These are phyloP conservation scores for Orientallactaga sibirica DNA, from an alignment of 2,797 vertebrate genomes.

Conservation along the genomic window DNA sequence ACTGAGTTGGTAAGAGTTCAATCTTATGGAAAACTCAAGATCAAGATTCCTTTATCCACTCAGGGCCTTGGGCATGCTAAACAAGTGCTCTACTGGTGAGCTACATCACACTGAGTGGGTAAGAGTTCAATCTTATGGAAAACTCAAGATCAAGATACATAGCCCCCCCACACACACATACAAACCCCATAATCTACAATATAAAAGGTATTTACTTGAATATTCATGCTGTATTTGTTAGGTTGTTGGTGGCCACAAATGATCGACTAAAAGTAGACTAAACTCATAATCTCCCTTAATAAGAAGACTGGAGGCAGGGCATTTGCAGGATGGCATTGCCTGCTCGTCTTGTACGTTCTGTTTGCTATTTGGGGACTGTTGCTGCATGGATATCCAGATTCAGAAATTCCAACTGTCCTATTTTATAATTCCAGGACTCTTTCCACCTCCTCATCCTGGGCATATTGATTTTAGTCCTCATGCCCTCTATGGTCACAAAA, in stretches of 20 bases:
- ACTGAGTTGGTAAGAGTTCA: neutral
- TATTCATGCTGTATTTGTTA: neutral
- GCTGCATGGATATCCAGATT: neutral
- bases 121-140: conserved; percentile 44
- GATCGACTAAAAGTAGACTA: conserved; percentile 41
- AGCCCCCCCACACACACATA: neutral
- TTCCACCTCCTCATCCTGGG: neutral
- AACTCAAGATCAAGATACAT: conserved; percentile 20
- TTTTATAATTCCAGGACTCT: neutral
- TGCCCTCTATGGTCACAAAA: neutral
- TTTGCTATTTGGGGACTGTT: neutral
- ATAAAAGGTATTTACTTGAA: conserved; percentile 4
- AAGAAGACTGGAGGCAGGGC: neutral
- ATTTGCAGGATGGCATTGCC: neutral
- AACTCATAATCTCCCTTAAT: neutral
- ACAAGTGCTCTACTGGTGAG: neutral
- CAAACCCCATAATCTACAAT: too few species aligned
- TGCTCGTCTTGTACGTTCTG: neutral
- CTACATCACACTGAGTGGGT: neutral
- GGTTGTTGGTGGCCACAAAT: conserved; percentile 1
- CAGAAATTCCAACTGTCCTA: conserved; percentile 12
- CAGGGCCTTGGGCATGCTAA: neutral
- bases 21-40: conserved; percentile 49
- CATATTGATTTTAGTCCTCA: neutral
- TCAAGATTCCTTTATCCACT: too few species aligned